These are phyloP conservation scores for Neomonachus schauinslandi DNA, from an alignment of 2,113 vertebrate species.

Conservation along the genomic window DNA sequence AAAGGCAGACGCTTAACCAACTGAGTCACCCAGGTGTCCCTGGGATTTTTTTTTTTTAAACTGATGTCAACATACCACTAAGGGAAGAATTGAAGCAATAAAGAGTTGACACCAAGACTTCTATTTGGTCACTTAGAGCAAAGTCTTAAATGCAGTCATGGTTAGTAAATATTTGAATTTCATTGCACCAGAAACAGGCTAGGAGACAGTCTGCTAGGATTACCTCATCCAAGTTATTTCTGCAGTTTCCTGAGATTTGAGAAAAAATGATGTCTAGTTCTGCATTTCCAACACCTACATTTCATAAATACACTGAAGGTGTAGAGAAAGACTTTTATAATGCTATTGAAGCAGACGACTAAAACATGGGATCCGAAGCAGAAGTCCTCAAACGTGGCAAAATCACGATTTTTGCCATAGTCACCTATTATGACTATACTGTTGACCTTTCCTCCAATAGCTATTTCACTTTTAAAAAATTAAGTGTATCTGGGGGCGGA, in stretches of 20 bases:
- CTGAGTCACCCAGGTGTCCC: not conserved
- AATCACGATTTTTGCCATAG: not conserved
- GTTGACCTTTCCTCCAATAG: not conserved
- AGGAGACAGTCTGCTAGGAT: not conserved
- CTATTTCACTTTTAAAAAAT: not conserved
- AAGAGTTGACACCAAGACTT: not conserved
- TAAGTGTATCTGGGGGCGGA: not conserved
- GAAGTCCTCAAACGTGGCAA: not conserved
- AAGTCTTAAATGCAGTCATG: not conserved
- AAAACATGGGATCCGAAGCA: not conserved
- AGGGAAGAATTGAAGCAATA: not conserved
- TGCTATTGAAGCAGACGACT: not conserved
- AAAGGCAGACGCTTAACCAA: not conserved
- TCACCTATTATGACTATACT: not conserved
- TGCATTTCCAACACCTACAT: not conserved
- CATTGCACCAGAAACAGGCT: not conserved
- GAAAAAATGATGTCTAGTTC: constrained; percentile 6
- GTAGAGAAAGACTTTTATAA: not conserved
- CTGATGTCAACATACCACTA: not conserved
- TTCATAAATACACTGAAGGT: not conserved
- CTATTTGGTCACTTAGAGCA: not conserved
- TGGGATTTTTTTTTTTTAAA: not conserved
- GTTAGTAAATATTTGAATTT: constrained; percentile 41
- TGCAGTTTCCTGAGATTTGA: constrained; percentile 11
- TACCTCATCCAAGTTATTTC: not conserved